Evolutionary conservation across 2,797 vertebrate genomes (phyloP), one percentile per base, ranked within the genome.

Genomic region (Epinephelus malabaricus): DNA sequence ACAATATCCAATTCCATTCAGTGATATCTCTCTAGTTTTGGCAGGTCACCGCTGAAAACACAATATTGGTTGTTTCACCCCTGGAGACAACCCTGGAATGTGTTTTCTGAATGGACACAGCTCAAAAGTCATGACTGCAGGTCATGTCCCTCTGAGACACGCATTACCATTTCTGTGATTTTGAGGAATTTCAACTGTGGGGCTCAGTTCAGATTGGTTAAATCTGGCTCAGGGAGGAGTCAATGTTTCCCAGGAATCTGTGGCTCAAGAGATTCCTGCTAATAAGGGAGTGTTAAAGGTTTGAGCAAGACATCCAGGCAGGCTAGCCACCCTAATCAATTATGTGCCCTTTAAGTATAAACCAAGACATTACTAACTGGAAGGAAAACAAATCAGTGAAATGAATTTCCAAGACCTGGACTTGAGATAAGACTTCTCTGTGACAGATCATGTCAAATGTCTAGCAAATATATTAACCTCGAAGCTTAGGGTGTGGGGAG

Each of bases 401-500:
- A 82, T 79, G 2, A 47, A 80, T 90, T 84, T 85, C 76, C 61
- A 73, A 82, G 71, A 78, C 27, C 21, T 47, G 74, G 19, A 47
- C 69, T 78, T 45, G 55, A 82, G 76, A 90, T 67, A 82, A 89
- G 64, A 79, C 15, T 56, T 74, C 69, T 67, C 60, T 64, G 49
- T 74, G 84, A 92, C 80, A 87, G 71, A 89, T 88, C 73, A 82
- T 88, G 89, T 89, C 89, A 89, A 82, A 89, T 56, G 76, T 91
- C 75, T 67, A 89, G 79, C 59, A 85, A 89, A 88, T 85, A 73
- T 65, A 89, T 86, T 71, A 92, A 89, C 84, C 88, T 86, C 45
- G 5, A 87, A 78, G 85, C 77, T 83, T 11, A 67, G 94, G 92
- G 93, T 82, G 94, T 93, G 94, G 94, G 86, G 81, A 61, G 66